A percentile compares a stretch with the other conserved stretches of the same genome.
phyloP scores from a whole-genome alignment of 2,113 vertebrate species.

The Cricetomys ansorgei region DNA sequence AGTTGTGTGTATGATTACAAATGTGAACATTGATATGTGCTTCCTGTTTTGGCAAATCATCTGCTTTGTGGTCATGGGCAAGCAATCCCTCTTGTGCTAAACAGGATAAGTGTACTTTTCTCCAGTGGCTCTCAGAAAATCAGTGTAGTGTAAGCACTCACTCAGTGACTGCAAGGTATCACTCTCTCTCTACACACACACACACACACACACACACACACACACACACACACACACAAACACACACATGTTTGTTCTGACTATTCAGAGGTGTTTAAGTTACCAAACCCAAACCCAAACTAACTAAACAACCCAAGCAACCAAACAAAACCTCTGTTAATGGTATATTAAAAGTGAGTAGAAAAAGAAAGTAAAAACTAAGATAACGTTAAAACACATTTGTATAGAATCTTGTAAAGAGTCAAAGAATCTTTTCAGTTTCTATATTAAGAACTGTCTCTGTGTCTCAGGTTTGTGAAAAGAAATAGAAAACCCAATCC shows the following conservation, averaged over 20 bases:
- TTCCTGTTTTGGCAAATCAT: background rate
- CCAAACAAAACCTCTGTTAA: background rate
- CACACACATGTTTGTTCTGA: background rate
- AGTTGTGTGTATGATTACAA: background rate
- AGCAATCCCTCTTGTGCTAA: background rate
- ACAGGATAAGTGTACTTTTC: background rate
- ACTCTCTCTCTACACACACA: no score
- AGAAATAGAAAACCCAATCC: background rate
- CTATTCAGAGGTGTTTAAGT: background rate
- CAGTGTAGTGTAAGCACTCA: background rate
- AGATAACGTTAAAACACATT: background rate
- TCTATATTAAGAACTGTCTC: background rate
- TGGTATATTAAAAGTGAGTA: background rate
- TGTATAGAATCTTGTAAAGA: no score
- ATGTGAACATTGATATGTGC: background rate
- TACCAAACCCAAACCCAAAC: background rate
- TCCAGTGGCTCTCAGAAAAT: background rate
- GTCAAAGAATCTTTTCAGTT: background rate
- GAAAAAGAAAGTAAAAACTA: background rate
- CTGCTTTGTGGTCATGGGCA: background rate
- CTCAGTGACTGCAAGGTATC: background rate
- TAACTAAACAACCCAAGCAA: background rate
- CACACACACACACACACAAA: no score
- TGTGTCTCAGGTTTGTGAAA: constrained; percentile 1
- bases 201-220: no score